These are phyloP conservation scores for Alexandromys fortis DNA, from an alignment of 2,113 vertebrate species.

Conservation along the genomic window DNA sequence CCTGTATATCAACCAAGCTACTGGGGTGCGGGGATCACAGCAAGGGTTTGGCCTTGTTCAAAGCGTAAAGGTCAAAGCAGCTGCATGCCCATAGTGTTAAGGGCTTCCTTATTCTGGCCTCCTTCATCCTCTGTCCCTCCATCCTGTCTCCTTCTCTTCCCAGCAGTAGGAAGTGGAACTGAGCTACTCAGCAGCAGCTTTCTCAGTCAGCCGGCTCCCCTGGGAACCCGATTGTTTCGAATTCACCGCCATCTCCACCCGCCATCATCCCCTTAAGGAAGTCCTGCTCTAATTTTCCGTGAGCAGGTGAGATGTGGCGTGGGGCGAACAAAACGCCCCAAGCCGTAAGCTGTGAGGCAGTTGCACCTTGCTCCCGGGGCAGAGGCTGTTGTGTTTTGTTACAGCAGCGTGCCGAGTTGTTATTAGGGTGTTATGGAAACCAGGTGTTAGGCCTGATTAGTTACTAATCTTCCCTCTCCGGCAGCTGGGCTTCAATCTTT, in stretches of 20 bases:
- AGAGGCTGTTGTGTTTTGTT: slow-evolving; percentile 66
- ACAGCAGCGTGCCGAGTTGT: slow-evolving; percentile 15
- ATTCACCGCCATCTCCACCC: background rate
- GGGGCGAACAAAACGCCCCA: slow-evolving; percentile 17
- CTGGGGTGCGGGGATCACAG: background rate
- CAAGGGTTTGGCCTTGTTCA: background rate
- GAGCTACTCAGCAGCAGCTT: background rate
- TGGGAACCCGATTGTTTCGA: slow-evolving; percentile 28
- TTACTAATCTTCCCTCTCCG: slow-evolving; percentile 76
- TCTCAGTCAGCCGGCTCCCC: background rate
- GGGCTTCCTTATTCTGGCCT: background rate
- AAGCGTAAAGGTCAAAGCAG: background rate
- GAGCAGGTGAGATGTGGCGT: slow-evolving; percentile 60
- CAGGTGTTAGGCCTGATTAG: slow-evolving; percentile 74
- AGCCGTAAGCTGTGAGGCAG: slow-evolving; percentile 43
- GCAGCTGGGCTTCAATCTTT: slow-evolving; percentile 74
- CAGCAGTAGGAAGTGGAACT: background rate
- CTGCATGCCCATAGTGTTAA: background rate
- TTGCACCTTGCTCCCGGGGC: background rate
- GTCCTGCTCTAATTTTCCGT: background rate
- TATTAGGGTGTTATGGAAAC: slow-evolving; percentile 71
- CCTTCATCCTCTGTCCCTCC: background rate
- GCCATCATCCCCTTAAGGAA: background rate
- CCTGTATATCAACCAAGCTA: background rate
- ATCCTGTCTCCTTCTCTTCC: background rate